Evolutionary conservation across 2,888 invertebrate genomes (phyloP).

Genomic region (Patella depressa): DNA sequence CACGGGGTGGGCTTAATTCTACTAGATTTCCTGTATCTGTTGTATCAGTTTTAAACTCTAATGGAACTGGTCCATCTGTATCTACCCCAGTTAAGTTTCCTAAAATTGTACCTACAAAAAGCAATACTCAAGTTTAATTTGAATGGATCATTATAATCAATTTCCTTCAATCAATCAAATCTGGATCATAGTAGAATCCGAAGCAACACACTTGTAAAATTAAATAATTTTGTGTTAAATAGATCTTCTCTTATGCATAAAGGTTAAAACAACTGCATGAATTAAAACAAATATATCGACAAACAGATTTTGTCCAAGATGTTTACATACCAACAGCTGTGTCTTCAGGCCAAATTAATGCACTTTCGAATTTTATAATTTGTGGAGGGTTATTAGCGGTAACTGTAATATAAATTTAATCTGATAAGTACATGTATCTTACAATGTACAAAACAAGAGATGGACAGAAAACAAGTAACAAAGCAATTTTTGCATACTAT

Average conservation of each 20-base stretch:
- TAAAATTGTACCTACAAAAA: constrained; percentile 47
- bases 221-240: no score
- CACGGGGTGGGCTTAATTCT: constrained; percentile 40
- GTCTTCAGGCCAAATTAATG: constrained; percentile 36
- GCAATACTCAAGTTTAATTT: no score
- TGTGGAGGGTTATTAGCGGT: constrained; percentile 42
- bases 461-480: no score
- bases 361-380: constrained; percentile 24
- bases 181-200: no score
- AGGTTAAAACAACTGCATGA: no score
- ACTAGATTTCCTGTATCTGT: constrained; percentile 40
- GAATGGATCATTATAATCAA: no score
- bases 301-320: background rate
- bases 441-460: no score
- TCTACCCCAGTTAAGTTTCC: constrained; percentile 53
- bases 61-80: constrained; percentile 48
- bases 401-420: constrained; percentile 36
- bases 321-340: constrained; percentile 41
- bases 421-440: no score
- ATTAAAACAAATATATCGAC: background rate
- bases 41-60: constrained; percentile 45
- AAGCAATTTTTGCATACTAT: no score
- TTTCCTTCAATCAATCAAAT: no score
- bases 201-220: no score
- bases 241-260: no score